phyloP scores from a whole-genome alignment of 2,888 invertebrate genomes.

The Cheilosia vernalis region DNA sequence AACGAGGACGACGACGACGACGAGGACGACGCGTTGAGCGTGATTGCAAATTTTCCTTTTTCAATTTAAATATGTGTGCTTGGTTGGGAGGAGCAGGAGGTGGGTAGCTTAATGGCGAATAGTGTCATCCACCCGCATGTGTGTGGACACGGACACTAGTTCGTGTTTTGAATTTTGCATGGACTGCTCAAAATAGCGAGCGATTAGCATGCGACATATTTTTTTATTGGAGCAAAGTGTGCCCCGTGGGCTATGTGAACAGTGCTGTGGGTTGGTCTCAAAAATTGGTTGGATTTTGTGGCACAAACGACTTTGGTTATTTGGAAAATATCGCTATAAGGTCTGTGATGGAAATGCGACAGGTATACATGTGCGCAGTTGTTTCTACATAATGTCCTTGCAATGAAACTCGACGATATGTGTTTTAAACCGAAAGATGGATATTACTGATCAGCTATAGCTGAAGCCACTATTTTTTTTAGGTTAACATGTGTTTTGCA shows the following conservation, averaged over 20 bases:
- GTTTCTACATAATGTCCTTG: no score
- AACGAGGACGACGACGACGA: not conserved
- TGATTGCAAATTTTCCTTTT: slow-evolving; percentile 36
- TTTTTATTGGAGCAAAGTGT: slow-evolving; percentile 19
- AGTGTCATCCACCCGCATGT: slow-evolving; percentile 53
- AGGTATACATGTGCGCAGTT: not conserved
- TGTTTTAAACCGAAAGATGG: no score
- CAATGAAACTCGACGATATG: no score
- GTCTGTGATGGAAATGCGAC: not conserved
- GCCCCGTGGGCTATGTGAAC: not conserved
- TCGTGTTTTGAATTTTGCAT: slow-evolving; percentile 43
- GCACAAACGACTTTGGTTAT: not conserved
- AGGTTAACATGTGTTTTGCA: no score
- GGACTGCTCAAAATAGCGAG: slow-evolving; percentile 35
- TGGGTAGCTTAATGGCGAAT: slow-evolving; percentile 3
- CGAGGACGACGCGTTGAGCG: not conserved
- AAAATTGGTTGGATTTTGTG: not conserved
- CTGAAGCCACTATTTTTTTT: no score
- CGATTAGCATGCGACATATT: slow-evolving; percentile 53
- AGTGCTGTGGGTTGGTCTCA: not conserved
- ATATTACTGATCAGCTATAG: no score
- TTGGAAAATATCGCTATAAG: not conserved
- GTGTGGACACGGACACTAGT: slow-evolving; percentile 1
- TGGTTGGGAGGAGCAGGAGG: not conserved
- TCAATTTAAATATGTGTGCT: slow-evolving; percentile 10